Conservation (phyloP, 2,797 vertebrate species). For the Esox lucius region DNA sequence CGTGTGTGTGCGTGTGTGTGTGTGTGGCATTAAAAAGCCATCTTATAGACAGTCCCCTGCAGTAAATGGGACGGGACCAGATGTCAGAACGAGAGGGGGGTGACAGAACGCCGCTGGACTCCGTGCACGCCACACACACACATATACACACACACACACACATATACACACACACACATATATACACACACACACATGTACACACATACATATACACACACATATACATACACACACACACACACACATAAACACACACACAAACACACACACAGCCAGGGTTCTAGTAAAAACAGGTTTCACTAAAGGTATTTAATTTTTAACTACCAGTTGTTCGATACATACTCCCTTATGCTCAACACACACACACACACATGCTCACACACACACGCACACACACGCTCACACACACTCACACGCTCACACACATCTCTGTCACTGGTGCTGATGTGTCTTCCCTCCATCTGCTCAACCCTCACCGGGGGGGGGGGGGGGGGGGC, state of each 20-base stretch:
- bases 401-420: conserved; percentile 2
- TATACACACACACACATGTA: conserved; percentile 8
- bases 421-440: conserved; percentile 47
- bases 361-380: conserved; percentile 5
- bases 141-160: conserved; percentile 25
- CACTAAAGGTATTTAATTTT: conserved; percentile 79
- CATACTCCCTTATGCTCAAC: background rate
- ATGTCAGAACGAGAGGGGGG: background rate
- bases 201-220: background rate
- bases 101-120: conserved; percentile 64
- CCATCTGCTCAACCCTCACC: conserved; percentile 48
- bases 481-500: too few species aligned
- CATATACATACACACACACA: conserved; percentile 1
- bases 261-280: background rate
- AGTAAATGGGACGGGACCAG: background rate
- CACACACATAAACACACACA: conserved; percentile 18
- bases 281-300: conserved; percentile 26
- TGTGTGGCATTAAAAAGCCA: conserved; percentile 18
- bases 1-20: conserved; percentile 17
- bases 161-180: conserved; percentile 5
- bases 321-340: conserved; percentile 2
- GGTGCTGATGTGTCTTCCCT: conserved; percentile 42
- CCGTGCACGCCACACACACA: conserved; percentile 34
- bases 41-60: background rate
- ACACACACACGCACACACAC: conserved; percentile 35